phyloP scores from a whole-genome alignment of 2,888 invertebrate species.

The Malacosoma neustria region DNA sequence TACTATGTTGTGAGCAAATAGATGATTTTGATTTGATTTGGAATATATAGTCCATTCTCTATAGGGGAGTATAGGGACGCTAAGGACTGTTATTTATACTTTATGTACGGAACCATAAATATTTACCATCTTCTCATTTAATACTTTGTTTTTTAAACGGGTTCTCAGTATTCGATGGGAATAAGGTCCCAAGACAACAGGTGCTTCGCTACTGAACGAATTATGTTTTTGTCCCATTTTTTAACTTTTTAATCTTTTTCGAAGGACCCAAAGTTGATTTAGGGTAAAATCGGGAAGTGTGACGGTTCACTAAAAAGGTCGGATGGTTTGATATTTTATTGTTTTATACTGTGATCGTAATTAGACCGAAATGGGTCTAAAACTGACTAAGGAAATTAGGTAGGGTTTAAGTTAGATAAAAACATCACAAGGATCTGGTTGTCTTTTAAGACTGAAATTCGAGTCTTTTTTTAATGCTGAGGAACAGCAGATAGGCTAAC shows the following conservation, averaged over 20 bases:
- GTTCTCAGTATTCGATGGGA: conserved; percentile 36
- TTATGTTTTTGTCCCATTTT: conserved; percentile 12
- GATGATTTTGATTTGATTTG: too few species aligned
- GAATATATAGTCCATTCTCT: too few species aligned
- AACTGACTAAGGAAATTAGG: too few species aligned
- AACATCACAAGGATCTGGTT: too few species aligned
- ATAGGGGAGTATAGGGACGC: too few species aligned
- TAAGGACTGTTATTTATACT: too few species aligned
- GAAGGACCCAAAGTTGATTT: neutral
- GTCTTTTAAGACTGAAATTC: too few species aligned
- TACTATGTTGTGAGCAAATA: too few species aligned
- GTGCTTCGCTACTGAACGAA: conserved; percentile 51
- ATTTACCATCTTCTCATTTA: neutral
- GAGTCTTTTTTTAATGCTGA: too few species aligned
- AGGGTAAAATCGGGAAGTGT: neutral
- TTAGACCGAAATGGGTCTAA: neutral
- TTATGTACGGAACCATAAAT: neutral
- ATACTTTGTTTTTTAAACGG: neutral
- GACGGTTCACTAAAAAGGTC: neutral
- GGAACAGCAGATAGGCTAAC: too few species aligned
- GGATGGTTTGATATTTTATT: neutral
- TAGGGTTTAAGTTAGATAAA: too few species aligned
- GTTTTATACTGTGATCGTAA: neutral
- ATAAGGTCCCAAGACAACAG: conserved; percentile 50
- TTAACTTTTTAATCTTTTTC: neutral